Evolutionary conservation across 2,797 vertebrate genomes (phyloP).

Genomic region (Muraenolepis orangiensis): DNA sequence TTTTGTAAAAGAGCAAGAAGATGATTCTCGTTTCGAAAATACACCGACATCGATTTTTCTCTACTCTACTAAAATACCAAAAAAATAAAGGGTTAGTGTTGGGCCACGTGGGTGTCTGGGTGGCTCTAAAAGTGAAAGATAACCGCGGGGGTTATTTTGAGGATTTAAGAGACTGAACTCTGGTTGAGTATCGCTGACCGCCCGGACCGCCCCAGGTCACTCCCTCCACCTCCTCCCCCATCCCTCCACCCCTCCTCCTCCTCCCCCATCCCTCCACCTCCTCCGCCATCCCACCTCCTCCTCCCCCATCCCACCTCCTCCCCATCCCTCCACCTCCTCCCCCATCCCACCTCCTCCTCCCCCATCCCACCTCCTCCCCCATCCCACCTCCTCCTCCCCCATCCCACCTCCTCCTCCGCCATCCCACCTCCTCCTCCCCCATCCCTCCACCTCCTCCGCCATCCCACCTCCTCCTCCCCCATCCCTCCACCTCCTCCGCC

Average conservation of each 20-base stretch:
- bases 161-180: not conserved
- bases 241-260: not conserved
- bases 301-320: too few relatives aligned
- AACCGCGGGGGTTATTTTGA: not conserved
- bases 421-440: not conserved
- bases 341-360: not conserved
- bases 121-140: not conserved
- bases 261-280: not conserved
- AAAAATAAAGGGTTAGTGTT: too few relatives aligned
- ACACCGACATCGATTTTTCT: not conserved
- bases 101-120: too few relatives aligned
- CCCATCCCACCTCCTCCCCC: not conserved
- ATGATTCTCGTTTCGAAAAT: not conserved
- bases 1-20: not conserved
- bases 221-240: not conserved
- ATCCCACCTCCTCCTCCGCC: too few relatives aligned
- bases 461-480: not conserved
- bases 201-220: not conserved
- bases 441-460: not conserved
- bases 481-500: too few relatives aligned
- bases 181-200: not conserved
- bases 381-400: not conserved
- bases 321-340: not conserved
- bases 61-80: not conserved
- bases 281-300: not conserved